Evolutionary conservation across 2,888 invertebrate genomes (phyloP).

Genomic region (Amiota communis): DNA sequence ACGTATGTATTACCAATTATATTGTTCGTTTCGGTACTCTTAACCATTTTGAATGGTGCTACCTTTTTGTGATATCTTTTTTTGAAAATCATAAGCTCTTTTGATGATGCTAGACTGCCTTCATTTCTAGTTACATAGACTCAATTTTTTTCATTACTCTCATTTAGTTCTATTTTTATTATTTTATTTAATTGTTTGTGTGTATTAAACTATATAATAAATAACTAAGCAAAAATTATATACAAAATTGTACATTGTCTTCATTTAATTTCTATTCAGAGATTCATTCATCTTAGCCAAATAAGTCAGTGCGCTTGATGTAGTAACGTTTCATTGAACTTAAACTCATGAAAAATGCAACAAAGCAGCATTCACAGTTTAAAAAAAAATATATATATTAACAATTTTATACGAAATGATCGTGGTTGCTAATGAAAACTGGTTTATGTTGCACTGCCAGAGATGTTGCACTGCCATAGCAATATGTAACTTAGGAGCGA

Average conservation of each 20-base stretch:
- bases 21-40: too few relatives aligned
- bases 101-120: constrained; percentile 4
- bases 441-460: constrained; percentile 53
- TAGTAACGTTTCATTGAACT: constrained; percentile 53
- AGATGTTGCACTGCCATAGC: constrained; percentile 24
- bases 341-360: constrained; percentile 39
- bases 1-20: too few relatives aligned
- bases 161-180: constrained; percentile 18
- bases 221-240: too few relatives aligned
- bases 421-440: constrained; percentile 42
- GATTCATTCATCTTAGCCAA: too few relatives aligned
- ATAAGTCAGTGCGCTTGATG: not conserved
- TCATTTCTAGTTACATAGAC: constrained; percentile 24
- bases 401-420: too few relatives aligned
- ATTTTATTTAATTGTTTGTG: not conserved
- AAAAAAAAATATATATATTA: too few relatives aligned
- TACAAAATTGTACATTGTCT: too few relatives aligned
- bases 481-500: constrained; percentile 39
- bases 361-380: too few relatives aligned
- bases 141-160: constrained; percentile 10
- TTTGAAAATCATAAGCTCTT: too few relatives aligned
- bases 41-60: too few relatives aligned
- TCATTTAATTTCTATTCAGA: too few relatives aligned
- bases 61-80: too few relatives aligned
- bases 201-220: constrained; percentile 8